These are phyloP conservation scores for Heliocidaris erythrogramma DNA, from an alignment of 35 echinoderm and acorn worm genomes.

Conservation along the genomic window DNA sequence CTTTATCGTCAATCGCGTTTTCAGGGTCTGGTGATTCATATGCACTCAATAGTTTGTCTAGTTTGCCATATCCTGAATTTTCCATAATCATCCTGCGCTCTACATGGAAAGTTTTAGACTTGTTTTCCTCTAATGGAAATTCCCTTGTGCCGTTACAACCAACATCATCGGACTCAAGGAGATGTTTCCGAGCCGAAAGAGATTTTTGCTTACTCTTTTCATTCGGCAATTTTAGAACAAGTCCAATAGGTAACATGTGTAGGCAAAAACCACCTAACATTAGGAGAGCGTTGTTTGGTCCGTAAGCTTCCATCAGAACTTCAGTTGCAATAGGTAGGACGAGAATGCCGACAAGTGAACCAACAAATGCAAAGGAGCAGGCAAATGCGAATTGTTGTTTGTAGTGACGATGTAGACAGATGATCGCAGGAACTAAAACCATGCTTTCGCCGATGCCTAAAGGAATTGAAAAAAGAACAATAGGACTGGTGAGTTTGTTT, in stretches of 20 bases:
- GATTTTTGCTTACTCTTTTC: neutral
- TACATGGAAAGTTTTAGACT: neutral
- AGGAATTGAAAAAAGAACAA: neutral
- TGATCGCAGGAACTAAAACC: neutral
- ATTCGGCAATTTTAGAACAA: neutral
- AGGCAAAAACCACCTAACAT: slow-evolving; percentile 8
- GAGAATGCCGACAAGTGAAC: neutral
- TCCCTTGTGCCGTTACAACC: neutral
- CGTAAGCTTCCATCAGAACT: neutral
- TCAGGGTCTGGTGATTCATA: too few species aligned
- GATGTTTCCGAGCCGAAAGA: neutral
- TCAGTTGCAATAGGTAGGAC: neutral
- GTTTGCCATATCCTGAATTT: neutral
- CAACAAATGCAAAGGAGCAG: neutral
- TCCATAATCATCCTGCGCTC: neutral
- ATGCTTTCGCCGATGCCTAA: neutral
- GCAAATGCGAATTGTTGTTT: neutral
- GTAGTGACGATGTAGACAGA: slow-evolving; percentile 31
- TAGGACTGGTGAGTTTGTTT: neutral
- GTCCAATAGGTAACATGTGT: slow-evolving; percentile 20
- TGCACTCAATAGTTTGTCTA: neutral
- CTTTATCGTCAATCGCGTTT: too few species aligned
- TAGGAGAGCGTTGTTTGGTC: neutral
- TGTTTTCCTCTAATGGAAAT: neutral
- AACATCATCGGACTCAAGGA: neutral